Evolutionary conservation across 1,140 invertebrate genomes (phyloP), one percentile per base, ranked within the genome.

Genomic region (Nasonia longicornis): DNA sequence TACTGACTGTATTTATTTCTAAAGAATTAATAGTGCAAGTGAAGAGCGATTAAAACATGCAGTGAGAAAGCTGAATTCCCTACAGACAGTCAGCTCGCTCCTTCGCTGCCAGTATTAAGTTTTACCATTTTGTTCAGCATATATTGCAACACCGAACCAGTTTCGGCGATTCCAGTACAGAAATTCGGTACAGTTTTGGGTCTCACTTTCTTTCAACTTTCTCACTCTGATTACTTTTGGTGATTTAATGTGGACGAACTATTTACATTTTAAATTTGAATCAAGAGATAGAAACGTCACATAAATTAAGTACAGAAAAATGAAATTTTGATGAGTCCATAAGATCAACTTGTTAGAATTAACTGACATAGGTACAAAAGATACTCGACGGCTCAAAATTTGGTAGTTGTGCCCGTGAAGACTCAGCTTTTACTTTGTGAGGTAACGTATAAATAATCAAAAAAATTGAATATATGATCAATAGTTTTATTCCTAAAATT

Each of bases 71-170:
- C 12, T 77, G 22, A 63, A 73, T 77, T 77, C 8, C 12, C 48
- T 22, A 2, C 29, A 63, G 26, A 63, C 66, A 81, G 45, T 48
- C 52, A 58, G 52, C 20, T 58, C 45, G 8, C 12, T 22, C 20
- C 22, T 66, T 77, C 3, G 22, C 45, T 42, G 52, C 6, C 63
- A 16, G 69, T 52, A 10, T 45, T 77, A 26, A 77, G 35, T 16
- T 73, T 77, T 52, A 73, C 38, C 52, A 70, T 73, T 82, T 77
- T 73, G 11, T 70, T 77, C 35, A 20, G 10, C 11, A 77, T 67
- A 73, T 82, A 73, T 82, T 82, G 58, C 69, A 35, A 38, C 67
- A 82, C 16, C 6, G 26, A 82, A 77, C 58, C 20, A 66, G 74
- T 73, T 66, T 31, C 22, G 52, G 45, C 22, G 3, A 58, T n/a